phyloP scores from a whole-genome alignment of 1,140 invertebrate species.

The Drosophila busckii region DNA sequence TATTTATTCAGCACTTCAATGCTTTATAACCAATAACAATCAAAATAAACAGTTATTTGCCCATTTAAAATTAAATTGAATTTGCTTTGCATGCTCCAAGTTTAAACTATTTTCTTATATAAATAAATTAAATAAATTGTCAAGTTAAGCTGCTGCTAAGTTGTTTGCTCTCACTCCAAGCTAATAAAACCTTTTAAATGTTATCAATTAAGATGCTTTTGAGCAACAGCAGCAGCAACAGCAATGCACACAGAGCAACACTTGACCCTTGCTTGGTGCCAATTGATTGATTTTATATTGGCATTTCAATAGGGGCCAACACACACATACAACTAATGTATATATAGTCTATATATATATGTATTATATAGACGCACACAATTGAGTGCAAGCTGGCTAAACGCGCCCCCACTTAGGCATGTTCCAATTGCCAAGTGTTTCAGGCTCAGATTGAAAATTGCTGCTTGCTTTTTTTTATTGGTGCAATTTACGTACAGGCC shows the following conservation, averaged over 20 bases:
- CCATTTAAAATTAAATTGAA: too few species aligned
- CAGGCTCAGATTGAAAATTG: slow-evolving; percentile 23
- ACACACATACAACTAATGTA: slow-evolving; percentile 12
- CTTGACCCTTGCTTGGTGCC: slow-evolving; percentile 68
- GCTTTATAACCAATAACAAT: too few species aligned
- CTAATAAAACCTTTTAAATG: slow-evolving; percentile 33
- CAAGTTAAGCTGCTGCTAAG: too few species aligned
- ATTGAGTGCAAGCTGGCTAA: neutral
- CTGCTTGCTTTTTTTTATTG: slow-evolving; percentile 26
- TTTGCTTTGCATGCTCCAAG: too few species aligned
- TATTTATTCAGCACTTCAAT: too few species aligned
- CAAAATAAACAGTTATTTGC: too few species aligned
- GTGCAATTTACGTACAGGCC: slow-evolving; percentile 31
- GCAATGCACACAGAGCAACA: slow-evolving; percentile 65
- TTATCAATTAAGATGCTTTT: slow-evolving; percentile 38
- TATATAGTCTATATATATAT: slow-evolving; percentile 11
- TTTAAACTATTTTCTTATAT: too few species aligned
- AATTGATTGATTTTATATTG: slow-evolving; percentile 76
- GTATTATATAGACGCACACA: neutral
- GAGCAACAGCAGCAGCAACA: slow-evolving; percentile 12
- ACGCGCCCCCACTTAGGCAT: slow-evolving; percentile 36
- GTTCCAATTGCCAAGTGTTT: slow-evolving; percentile 73
- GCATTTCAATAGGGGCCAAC: slow-evolving; percentile 57
- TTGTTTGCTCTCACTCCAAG: slow-evolving; percentile 12
- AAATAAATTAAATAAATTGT: too few species aligned